These are phyloP conservation scores for Xenus cinereus DNA, from an alignment of 2,113 vertebrate species.

Conservation along the genomic window DNA sequence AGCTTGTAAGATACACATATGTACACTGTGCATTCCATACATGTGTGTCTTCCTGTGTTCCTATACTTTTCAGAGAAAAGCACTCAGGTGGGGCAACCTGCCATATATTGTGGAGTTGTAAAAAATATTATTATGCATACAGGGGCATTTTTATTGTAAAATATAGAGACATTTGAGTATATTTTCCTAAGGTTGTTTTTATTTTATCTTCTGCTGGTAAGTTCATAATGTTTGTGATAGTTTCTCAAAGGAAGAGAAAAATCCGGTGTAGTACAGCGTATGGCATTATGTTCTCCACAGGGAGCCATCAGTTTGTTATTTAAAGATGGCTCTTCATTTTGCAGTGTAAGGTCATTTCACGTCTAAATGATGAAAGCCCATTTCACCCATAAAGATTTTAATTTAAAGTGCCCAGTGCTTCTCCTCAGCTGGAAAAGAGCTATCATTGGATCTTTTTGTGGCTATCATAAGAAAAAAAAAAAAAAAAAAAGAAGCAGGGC, in stretches of 20 bases:
- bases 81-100: background rate
- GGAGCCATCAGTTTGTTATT: constrained; percentile 66
- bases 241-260: constrained; percentile 22
- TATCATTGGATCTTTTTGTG: background rate
- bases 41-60: background rate
- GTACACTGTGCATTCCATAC: background rate
- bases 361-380: constrained; percentile 58
- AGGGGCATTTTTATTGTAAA: background rate
- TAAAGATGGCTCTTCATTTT: constrained; percentile 71
- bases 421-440: constrained; percentile 58
- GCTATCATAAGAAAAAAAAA: background rate
- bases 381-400: constrained; percentile 67
- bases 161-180: background rate
- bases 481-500: background rate
- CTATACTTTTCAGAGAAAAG: background rate
- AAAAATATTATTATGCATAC: background rate
- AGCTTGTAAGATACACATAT: background rate
- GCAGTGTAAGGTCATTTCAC: constrained; percentile 68
- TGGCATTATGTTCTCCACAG: constrained; percentile 49
- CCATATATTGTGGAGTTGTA: background rate
- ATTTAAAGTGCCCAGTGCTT: constrained; percentile 62
- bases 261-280: background rate
- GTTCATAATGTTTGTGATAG: constrained; percentile 26
- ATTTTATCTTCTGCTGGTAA: background rate
- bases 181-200: background rate